Evolutionary conservation across 2,113 vertebrate genomes (phyloP).

Genomic region (Alouatta palliata): DNA sequence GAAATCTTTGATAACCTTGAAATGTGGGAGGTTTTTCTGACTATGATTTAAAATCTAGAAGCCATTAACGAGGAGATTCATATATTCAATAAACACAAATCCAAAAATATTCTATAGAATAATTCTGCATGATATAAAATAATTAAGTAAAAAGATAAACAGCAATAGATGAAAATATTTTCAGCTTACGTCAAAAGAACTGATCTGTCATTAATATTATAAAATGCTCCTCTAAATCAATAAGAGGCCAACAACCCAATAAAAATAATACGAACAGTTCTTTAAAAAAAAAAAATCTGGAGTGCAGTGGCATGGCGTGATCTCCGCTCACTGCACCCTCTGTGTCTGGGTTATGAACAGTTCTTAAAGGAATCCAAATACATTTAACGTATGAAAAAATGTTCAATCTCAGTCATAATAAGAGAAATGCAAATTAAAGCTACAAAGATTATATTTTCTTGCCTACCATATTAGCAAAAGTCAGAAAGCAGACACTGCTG

Average conservation of each 20-base stretch:
- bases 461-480: background rate
- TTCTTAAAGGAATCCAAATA: background rate
- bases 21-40: background rate
- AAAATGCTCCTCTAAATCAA: background rate
- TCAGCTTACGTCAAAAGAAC: background rate
- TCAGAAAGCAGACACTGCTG: background rate
- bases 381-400: background rate
- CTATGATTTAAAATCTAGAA: slow-evolving; percentile 12
- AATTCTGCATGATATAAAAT: background rate
- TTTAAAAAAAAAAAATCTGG: too few relatives aligned
- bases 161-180: background rate
- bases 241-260: background rate
- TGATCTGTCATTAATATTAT: background rate
- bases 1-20: slow-evolving; percentile 12
- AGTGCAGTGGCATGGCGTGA: too few relatives aligned
- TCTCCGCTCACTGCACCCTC: too few relatives aligned
- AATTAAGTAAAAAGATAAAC: background rate
- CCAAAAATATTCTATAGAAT: background rate
- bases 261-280: background rate
- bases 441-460: background rate
- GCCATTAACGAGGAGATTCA: background rate
- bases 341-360: background rate
- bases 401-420: background rate
- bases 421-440: background rate
- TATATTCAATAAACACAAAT: background rate